Base-by-base conservation (phyloP, 2,113 vertebrate species). In the Plecturocebus donacophilus region DNA sequence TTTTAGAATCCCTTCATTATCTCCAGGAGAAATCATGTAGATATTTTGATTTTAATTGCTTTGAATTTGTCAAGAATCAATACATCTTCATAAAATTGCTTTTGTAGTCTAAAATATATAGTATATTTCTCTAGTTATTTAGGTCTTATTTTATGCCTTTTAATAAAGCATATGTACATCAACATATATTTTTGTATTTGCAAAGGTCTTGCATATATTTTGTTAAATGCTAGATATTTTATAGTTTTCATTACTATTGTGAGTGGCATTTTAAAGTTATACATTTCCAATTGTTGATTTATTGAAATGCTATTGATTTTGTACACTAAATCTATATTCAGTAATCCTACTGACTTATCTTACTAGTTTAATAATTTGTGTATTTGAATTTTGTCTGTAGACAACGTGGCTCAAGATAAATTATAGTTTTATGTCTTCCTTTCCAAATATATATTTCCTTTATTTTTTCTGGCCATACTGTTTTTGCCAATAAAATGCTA, bases 61-160 rank as follows among this genome's bases (percentile, higher is more conserved):
- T 93, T 73, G 35, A 86, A 91, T 95, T 97, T 94, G 2, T 85
- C 20, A 47, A 83, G 16, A 95, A 79, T 95, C 45, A 89, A 75
- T 70, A 70, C 40, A 54, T 79, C 19, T 82, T 96, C 25, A 56
- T 87, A 12, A 61, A 47, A 87, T 73, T 56, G 14, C 25, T 21
- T 77, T 89, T 87, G 85, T 3, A 47, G 23, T 90, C 9, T 87
- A 86, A 76, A 17, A 32, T 30, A 35, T 12, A 21, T 32, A 58
- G 16, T 13, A 9, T 45, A 47, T 47, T 16, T 75, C 47, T 86
- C 30, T 81, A 73, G 49, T 77, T 82, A 73, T 85, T 82, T 38
- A 71, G 38, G 16, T 66, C 23, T 90, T 80, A 32, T 75, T 92
- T 80, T 38, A 85, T 77, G 7, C 30, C 12, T 77, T 87, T 94